Base-by-base conservation (phyloP, 2,888 invertebrate genomes). In the Operophtera brumata region DNA sequence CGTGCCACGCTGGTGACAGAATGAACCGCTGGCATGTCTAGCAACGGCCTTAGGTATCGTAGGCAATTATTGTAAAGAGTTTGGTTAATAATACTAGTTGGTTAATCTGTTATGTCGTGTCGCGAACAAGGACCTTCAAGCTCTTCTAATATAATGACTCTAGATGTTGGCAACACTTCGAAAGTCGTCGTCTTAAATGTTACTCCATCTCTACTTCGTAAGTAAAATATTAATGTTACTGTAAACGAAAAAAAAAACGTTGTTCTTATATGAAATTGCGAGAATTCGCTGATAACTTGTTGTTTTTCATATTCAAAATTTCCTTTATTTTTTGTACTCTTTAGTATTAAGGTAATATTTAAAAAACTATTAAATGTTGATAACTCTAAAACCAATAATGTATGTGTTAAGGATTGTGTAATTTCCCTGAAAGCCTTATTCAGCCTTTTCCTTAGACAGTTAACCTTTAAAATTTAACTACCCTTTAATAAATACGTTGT, bases 321-420 rank as follows among this genome's bases (percentile, higher is more conserved):
- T 90, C 89, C 90, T 90, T 90, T 90, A 90, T 90, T 90, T 90
- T 90, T 90, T 90, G 89, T 90, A 90, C 90, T 90, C 89, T 90
- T 89, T 90, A 90, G 88, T 86, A 73, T 78, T 89, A 90, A 88
- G 87, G 78, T 80, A 57, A 57, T 88, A 86, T 89, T 86, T 86
- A 86, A 85, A 78, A 86, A 82, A 87, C 86, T 90, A 90, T 90
- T 89, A 86, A 88, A 89, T 89, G 90, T 90, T 90, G 86, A 88
- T 83, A n/a, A 88, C 84, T 89, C 85, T 88, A 86, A 87, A 88
- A 86, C 86, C 86, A 84, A 86, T 88, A 85, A 84, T 70, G 75
- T 81, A 81, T 81, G 79, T 82, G 78, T 83, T 89, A 88, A 85
- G 89, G 78, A 77, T 78, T 81, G 80, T 87, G 82, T 88, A 87